Evolutionary conservation across 2,113 vertebrate genomes (phyloP).

Genomic region (Perca schrenkii): DNA sequence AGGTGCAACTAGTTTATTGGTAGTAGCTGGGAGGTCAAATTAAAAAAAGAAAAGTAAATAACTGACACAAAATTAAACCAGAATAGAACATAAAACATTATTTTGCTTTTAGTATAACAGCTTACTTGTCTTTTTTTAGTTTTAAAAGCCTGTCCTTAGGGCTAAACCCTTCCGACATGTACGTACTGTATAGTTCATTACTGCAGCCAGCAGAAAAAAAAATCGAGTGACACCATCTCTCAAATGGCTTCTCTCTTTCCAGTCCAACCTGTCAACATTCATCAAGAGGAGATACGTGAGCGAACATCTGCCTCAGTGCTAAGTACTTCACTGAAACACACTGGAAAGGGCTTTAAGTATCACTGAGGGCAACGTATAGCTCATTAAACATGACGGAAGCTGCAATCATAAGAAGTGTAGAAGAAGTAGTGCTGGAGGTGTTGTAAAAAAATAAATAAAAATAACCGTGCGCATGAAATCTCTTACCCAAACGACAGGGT

Average conservation of each 20-base stretch:
- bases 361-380: neutral
- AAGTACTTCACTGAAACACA: slow-evolving; percentile 13
- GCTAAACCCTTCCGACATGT: neutral
- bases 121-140: slow-evolving; percentile 4
- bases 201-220: neutral
- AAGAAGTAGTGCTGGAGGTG: neutral
- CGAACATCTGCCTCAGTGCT: slow-evolving; percentile 4
- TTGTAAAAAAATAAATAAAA: neutral
- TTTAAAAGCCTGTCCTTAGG: neutral
- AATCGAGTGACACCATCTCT: slow-evolving; percentile 11
- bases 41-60: neutral
- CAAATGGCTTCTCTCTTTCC: slow-evolving; percentile 19
- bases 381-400: slow-evolving; percentile 4
- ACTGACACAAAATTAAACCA: neutral
- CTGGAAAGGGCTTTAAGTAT: slow-evolving; percentile 17
- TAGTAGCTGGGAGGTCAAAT: neutral
- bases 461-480: neutral
- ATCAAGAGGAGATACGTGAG: slow-evolving; percentile 5
- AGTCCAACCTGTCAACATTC: slow-evolving; percentile 33
- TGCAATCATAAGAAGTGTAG: neutral
- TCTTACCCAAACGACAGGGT: slow-evolving; percentile 97
- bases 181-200: neutral
- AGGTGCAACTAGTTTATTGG: neutral
- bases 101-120: neutral
- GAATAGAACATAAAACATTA: neutral